Conservation (phyloP, 2,113 vertebrate species). For the Megatriorchis doriae region DNA sequence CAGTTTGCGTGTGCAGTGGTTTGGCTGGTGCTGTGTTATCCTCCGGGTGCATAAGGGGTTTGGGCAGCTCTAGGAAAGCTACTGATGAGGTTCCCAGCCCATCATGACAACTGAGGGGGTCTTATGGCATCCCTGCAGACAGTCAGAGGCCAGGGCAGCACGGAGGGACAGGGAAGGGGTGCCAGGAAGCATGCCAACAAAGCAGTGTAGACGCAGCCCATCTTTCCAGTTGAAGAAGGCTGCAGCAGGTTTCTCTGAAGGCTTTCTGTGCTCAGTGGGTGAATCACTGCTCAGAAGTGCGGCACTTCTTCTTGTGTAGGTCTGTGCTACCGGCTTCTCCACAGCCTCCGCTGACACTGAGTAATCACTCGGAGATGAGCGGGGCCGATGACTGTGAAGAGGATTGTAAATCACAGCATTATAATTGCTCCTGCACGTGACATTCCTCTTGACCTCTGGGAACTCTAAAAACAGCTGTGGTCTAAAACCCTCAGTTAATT, state of each 20-base stretch:
- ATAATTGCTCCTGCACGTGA: background rate
- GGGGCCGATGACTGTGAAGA: background rate
- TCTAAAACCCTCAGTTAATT: background rate
- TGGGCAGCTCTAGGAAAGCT: background rate
- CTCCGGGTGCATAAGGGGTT: fast-evolving
- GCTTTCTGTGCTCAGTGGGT: background rate
- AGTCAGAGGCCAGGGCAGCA: background rate
- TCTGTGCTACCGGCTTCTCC: background rate
- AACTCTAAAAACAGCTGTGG: slow-evolving; percentile 52
- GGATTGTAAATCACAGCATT: background rate
- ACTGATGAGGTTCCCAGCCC: background rate
- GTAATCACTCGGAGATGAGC: background rate
- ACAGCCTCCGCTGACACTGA: background rate
- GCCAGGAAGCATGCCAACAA: fast-evolving
- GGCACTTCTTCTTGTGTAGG: background rate
- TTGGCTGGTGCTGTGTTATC: background rate
- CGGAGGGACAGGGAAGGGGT: background rate
- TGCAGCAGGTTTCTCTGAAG: background rate
- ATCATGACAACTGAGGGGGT: fast-evolving
- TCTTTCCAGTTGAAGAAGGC: background rate
- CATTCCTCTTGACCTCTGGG: slow-evolving; percentile 13
- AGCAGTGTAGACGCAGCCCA: fast-evolving
- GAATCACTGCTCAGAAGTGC: background rate
- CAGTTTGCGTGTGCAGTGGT: background rate
- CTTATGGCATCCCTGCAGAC: background rate